phyloP scores from a whole-genome alignment of 2,797 vertebrate species.

The Gobio occitaniae region DNA sequence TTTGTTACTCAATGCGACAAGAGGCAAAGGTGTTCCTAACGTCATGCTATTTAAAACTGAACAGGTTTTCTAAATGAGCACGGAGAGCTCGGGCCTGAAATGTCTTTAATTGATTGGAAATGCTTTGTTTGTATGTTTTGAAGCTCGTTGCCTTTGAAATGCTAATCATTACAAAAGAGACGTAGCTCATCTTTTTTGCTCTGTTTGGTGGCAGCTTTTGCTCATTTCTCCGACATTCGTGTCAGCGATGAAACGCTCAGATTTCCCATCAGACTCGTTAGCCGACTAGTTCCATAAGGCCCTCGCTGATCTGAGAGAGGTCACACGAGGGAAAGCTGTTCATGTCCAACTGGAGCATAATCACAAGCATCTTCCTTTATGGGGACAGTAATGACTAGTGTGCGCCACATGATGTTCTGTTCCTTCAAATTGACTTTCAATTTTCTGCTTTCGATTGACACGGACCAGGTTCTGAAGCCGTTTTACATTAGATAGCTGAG shows the following conservation, averaged over 20 bases:
- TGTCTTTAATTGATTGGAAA: background rate
- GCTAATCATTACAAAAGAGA: constrained; percentile 5
- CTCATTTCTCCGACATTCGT: constrained; percentile 1
- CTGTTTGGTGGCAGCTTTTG: background rate
- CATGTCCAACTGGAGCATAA: background rate
- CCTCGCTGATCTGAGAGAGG: background rate
- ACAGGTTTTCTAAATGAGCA: background rate
- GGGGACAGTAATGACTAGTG: background rate
- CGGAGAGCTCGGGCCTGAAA: background rate
- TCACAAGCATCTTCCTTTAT: background rate
- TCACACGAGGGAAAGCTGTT: background rate
- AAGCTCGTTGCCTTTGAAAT: constrained; percentile 21
- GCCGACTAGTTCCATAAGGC: background rate
- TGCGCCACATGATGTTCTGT: background rate
- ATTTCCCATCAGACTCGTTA: background rate
- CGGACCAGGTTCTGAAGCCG: background rate
- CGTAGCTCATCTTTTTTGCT: background rate
- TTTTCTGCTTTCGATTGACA: background rate
- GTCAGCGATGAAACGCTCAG: background rate
- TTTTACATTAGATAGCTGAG: background rate
- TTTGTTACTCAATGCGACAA: background rate
- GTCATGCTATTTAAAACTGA: background rate
- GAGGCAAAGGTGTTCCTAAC: no score
- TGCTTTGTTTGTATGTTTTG: background rate
- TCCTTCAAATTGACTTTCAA: background rate